Evolutionary conservation across 1,140 invertebrate species (phyloP).

Genomic region (Diorhabda elongata): DNA sequence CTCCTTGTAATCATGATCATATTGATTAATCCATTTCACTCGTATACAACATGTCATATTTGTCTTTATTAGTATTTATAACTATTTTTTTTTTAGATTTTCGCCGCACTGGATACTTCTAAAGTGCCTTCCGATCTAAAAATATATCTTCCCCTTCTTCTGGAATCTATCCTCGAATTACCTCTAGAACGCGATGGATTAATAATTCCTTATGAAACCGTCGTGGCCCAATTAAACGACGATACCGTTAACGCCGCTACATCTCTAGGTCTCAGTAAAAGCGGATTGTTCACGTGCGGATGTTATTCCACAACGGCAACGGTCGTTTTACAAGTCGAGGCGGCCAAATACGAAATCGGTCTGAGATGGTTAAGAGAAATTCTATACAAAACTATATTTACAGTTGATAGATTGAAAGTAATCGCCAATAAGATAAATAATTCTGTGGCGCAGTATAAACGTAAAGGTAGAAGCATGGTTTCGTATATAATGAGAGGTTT

Average conservation of each 20-base stretch:
- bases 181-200: constrained; percentile 56
- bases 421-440: constrained; percentile 73
- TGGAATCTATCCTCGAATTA: constrained; percentile 67
- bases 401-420: constrained; percentile 68
- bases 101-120: constrained; percentile 68
- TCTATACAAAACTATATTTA: constrained; percentile 67
- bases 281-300: constrained; percentile 49
- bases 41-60: too few relatives aligned
- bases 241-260: constrained; percentile 61
- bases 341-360: constrained; percentile 68
- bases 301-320: constrained; percentile 57
- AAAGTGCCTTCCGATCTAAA: constrained; percentile 56
- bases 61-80: too few relatives aligned
- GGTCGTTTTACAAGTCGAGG: constrained; percentile 61
- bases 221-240: constrained; percentile 70
- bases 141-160: constrained; percentile 67
- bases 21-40: too few relatives aligned
- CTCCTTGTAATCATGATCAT: too few relatives aligned
- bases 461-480: constrained; percentile 59
- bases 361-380: constrained; percentile 75
- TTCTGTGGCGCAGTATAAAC: constrained; percentile 67
- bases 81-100: constrained; percentile 52
- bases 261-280: constrained; percentile 56
- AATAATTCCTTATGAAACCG: constrained; percentile 64
- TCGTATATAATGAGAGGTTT: constrained; percentile 61